Evolutionary conservation across 1,140 invertebrate species (phyloP).

Genomic region (Mizuhopecten yessoensis): DNA sequence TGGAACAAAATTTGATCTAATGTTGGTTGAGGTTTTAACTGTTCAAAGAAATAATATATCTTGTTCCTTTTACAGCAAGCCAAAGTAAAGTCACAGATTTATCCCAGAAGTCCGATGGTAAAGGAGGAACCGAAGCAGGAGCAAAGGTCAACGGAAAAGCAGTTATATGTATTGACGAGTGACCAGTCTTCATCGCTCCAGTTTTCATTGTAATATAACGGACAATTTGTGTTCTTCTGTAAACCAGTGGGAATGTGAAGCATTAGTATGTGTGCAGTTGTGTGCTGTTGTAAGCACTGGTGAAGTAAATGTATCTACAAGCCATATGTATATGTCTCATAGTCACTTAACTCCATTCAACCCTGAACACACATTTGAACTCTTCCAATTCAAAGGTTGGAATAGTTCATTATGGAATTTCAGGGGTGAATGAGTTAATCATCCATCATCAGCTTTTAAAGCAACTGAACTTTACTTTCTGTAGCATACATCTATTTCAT

Average conservation of each 20-base stretch:
- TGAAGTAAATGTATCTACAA: neutral
- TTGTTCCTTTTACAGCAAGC: constrained; percentile 3
- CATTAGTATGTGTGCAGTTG: neutral
- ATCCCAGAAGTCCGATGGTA: neutral
- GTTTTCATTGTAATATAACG: neutral
- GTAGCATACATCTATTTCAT: neutral
- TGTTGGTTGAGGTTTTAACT: too few relatives aligned
- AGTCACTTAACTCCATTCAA: too few relatives aligned
- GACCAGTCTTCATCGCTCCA: too few relatives aligned
- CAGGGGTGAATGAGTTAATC: too few relatives aligned
- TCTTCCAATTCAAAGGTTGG: too few relatives aligned
- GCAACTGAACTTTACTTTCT: neutral
- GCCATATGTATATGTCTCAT: neutral
- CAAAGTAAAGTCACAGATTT: neutral
- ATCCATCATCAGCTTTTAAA: constrained; percentile 9
- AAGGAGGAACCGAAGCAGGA: neutral
- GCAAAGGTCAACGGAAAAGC: neutral
- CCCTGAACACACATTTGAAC: too few relatives aligned
- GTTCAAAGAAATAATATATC: too few relatives aligned
- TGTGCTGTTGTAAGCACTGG: neutral
- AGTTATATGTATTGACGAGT: constrained; percentile 11
- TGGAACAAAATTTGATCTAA: too few relatives aligned
- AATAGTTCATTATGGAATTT: too few relatives aligned
- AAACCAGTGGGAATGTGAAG: neutral
- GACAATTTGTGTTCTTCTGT: too few relatives aligned